Percentiles rank a stretch among this genome's conserved stretches.
Conservation (phyloP, 1,140 invertebrate species). For the Panagrolaimus sp. region DNA sequence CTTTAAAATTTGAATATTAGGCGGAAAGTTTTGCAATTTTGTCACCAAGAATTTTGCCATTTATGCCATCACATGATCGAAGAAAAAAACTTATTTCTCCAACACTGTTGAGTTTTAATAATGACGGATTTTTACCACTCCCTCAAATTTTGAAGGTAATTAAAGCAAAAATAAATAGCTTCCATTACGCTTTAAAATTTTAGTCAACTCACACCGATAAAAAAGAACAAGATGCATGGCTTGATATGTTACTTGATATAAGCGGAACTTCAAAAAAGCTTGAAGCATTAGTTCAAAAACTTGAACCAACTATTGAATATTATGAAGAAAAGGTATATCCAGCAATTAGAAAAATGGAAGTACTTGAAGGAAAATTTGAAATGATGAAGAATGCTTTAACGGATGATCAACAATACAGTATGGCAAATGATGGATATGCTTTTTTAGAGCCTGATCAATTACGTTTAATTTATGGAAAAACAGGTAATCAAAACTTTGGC, state of each 20-base stretch:
- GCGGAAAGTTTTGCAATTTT: background rate
- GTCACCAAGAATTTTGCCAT: constrained; percentile 1
- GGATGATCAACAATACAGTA: background rate
- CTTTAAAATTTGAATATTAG: background rate
- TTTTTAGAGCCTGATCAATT: constrained; percentile 7
- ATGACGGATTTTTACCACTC: constrained; percentile 1
- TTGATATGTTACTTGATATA: background rate
- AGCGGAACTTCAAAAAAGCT: background rate
- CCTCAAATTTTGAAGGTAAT: background rate
- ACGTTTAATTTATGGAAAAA: background rate
- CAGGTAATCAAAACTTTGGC: background rate
- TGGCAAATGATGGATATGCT: background rate
- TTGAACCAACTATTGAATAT: background rate
- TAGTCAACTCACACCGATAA: background rate
- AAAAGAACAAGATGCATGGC: background rate
- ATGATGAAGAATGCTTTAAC: background rate
- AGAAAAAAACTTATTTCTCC: background rate
- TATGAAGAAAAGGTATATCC: constrained; percentile 6
- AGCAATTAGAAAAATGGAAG: constrained; percentile 3
- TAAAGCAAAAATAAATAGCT: background rate
- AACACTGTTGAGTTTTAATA: background rate
- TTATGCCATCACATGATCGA: background rate
- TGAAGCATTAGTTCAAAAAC: background rate
- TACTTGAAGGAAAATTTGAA: background rate
- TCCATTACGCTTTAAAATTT: background rate